Evolutionary conservation across 2,797 vertebrate genomes (phyloP).

Genomic region (Hippocampus kuda): DNA sequence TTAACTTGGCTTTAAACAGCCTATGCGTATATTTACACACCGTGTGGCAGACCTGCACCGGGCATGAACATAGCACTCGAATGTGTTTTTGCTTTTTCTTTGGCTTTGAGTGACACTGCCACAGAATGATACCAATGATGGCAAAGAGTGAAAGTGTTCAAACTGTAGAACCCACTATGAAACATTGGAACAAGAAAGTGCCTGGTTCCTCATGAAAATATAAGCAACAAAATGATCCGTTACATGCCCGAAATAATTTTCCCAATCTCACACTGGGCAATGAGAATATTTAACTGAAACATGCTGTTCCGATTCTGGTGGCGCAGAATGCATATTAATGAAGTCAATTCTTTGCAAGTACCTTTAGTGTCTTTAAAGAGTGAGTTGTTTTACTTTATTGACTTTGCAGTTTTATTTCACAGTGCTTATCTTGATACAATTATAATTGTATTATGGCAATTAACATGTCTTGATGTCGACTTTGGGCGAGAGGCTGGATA

Average conservation of each 20-base stretch:
- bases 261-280: not conserved
- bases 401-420: not conserved
- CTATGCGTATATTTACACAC: no score
- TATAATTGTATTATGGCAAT: no score
- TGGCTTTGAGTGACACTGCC: not conserved
- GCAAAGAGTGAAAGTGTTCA: not conserved
- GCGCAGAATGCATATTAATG: no score
- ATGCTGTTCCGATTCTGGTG: no score
- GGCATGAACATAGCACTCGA: not conserved
- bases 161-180: not conserved
- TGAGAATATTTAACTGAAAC: not conserved
- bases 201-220: not conserved
- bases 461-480: no score
- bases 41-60: no score
- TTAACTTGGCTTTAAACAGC: no score
- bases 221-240: not conserved
- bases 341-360: no score
- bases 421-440: not conserved
- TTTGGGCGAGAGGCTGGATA: no score
- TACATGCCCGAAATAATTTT: not conserved
- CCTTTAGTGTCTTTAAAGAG: no score
- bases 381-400: not conserved
- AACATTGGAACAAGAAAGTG: not conserved
- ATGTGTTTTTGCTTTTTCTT: not conserved
- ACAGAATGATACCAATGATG: not conserved